Evolutionary conservation across 92 coral and sea anemone species (phyloP), one percentile per base, ranked within the genome.

Genomic region (Palythoa caribaeorum): DNA sequence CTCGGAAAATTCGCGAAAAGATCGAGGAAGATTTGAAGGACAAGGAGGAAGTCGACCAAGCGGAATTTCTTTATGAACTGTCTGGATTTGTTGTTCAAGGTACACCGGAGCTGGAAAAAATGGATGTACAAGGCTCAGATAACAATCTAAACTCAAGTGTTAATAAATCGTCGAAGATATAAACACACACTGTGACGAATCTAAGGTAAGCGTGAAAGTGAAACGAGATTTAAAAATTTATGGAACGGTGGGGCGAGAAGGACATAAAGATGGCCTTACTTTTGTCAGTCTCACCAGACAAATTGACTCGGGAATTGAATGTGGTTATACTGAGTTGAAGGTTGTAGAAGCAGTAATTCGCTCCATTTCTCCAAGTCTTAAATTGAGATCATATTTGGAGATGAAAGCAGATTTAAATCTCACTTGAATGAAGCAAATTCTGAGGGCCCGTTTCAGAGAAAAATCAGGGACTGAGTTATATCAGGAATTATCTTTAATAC

Each of bases 391-490:
- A 14, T 86, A 91, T 14, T 57, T 86, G 48, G 92, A 93, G 73
- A 90, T 74, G 84, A 76, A 78, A 66, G 80, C 68, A 12, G 90
- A 87, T 20, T 73, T 91, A 19, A 89, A 94, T 9, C 78, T 91
- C 37, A 78, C 50, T 38, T 86, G 85, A 71, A 71, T 91, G 38
- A 90, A 86, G 2, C 89, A 90, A 62, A 90, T 90, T 9, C 39
- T 87, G 54, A 85, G 80, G 74, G 91, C 91, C 28, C 90, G 87
- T 73, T 78, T 83, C 71, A 87, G 88, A 60, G 91, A 87, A 83
- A 87, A 93, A 85, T 90, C 92, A 10, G 90, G 93, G n/a, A 93
- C 95, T 21, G 77, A 90, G 57, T 59, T 87, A 8, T 84, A 90
- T 39, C 95, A 93, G 76, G 93, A 90, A 62, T 69, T 90, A 16